These are phyloP conservation scores for Harpalus rubripes DNA, from an alignment of 2,888 invertebrate genomes.

Conservation along the genomic window DNA sequence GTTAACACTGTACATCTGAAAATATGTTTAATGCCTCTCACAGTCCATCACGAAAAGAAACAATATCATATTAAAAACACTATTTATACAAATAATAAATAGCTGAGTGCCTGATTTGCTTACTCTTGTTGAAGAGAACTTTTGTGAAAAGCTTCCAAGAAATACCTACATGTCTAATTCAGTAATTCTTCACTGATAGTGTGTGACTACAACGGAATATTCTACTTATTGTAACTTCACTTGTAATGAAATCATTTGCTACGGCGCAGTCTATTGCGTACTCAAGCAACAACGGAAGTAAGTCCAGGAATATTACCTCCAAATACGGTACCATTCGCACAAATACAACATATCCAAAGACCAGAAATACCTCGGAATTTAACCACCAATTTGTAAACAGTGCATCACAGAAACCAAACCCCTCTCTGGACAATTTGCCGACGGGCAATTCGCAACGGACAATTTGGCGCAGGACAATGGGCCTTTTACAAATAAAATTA, in stretches of 20 bases:
- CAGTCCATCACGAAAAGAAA: slow-evolving; percentile 63
- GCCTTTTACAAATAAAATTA: too few relatives aligned
- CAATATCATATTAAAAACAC: slow-evolving; percentile 64
- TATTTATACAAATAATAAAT: slow-evolving; percentile 66
- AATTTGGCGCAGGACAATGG: too few relatives aligned
- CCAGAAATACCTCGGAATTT: slow-evolving; percentile 6
- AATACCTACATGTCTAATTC: slow-evolving; percentile 64
- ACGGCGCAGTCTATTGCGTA: slow-evolving; percentile 62
- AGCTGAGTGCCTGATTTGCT: slow-evolving; percentile 62
- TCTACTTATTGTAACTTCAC: slow-evolving; percentile 66
- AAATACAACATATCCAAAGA: slow-evolving; percentile 4
- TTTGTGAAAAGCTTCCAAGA: slow-evolving; percentile 66
- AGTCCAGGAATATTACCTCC: slow-evolving; percentile 9
- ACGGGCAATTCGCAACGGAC: too few relatives aligned
- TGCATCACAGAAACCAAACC: too few relatives aligned
- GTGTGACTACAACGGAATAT: slow-evolving; percentile 64
- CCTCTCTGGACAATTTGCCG: too few relatives aligned
- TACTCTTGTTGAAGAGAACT: slow-evolving; percentile 52
- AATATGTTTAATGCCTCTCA: slow-evolving; percentile 65
- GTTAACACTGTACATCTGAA: slow-evolving; percentile 66
- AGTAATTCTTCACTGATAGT: slow-evolving; percentile 61
- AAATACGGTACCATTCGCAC: neutral
- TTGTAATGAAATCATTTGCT: slow-evolving; percentile 64
- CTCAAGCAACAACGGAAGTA: slow-evolving; percentile 49
- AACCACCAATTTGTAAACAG: slow-evolving; percentile 1